Evolutionary conservation across 2,888 invertebrate genomes (phyloP).

Genomic region (Zele albiditarsus): DNA sequence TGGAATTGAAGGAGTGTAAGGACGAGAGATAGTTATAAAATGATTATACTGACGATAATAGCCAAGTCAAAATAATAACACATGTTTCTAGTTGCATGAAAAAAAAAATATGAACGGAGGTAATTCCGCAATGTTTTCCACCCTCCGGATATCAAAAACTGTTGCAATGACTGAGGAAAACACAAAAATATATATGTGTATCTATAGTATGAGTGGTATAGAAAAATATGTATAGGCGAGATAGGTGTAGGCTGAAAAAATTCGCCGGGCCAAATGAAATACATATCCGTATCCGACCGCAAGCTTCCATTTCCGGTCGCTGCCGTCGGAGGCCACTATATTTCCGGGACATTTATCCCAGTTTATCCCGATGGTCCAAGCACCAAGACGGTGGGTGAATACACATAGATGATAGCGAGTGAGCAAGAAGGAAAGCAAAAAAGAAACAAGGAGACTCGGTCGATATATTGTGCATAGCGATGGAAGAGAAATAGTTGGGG

Average conservation of each 20-base stretch:
- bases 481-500: conserved; percentile 34
- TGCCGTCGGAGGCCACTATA: conserved; percentile 69
- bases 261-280: conserved; percentile 72
- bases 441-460: conserved; percentile 8
- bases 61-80: neutral
- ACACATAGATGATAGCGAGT: conserved; percentile 2
- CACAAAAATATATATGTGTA: conserved; percentile 37
- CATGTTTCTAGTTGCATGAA: neutral
- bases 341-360: conserved; percentile 77
- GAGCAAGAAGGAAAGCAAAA: neutral
- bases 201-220: conserved; percentile 25
- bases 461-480: conserved; percentile 41
- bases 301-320: conserved; percentile 76
- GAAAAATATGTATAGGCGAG: conserved; percentile 33
- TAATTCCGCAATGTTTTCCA: conserved; percentile 42
- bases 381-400: conserved; percentile 30
- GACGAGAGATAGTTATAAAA: too few species aligned
- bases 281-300: conserved; percentile 75
- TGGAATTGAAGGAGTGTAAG: neutral
- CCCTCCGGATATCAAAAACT: conserved; percentile 70
- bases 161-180: conserved; percentile 54
- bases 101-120: neutral
- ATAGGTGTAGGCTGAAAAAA: conserved; percentile 58
- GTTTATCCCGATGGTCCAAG: conserved; percentile 72
- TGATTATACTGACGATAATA: neutral